These are phyloP conservation scores for Drosophila subpulchrella DNA, from an alignment of 1,140 invertebrate species.

Conservation along the genomic window DNA sequence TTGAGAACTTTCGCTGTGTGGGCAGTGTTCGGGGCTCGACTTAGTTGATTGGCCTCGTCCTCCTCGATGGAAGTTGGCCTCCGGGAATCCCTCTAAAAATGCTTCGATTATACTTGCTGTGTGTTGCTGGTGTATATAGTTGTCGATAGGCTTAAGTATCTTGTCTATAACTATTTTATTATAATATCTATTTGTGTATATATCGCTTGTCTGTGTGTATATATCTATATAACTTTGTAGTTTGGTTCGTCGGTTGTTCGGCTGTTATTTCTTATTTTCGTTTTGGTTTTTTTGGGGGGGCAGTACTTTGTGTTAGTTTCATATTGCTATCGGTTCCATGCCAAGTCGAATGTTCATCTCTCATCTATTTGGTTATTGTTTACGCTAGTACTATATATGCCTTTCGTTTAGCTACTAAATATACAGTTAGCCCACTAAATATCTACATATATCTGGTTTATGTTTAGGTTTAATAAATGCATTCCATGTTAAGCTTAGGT, in stretches of 20 bases:
- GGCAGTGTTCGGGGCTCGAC: conserved; percentile 44
- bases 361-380: conserved; percentile 21
- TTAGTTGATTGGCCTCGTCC: conserved; percentile 40
- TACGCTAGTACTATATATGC: conserved; percentile 41
- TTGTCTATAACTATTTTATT: conserved; percentile 38
- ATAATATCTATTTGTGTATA: conserved; percentile 42
- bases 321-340: conserved; percentile 73
- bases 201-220: conserved; percentile 32
- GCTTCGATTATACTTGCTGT: conserved; percentile 24
- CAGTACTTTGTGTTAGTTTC: conserved; percentile 59
- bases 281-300: conserved; percentile 19
- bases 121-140: conserved; percentile 18
- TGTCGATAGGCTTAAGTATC: conserved; percentile 34
- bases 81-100: conserved; percentile 36
- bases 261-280: neutral
- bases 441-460: conserved; percentile 29
- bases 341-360: conserved; percentile 34
- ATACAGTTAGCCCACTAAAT: conserved; percentile 60
- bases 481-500: conserved; percentile 65
- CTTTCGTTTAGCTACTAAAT: conserved; percentile 74
- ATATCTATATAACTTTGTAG: conserved; percentile 49
- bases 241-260: conserved; percentile 44
- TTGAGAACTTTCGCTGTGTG: conserved; percentile 52
- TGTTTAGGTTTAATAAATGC: conserved; percentile 55
- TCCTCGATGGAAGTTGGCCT: conserved; percentile 27